These are phyloP conservation scores for Campylomormyrus tamandua DNA, from an alignment of 2,113 vertebrate species.

Conservation along the genomic window DNA sequence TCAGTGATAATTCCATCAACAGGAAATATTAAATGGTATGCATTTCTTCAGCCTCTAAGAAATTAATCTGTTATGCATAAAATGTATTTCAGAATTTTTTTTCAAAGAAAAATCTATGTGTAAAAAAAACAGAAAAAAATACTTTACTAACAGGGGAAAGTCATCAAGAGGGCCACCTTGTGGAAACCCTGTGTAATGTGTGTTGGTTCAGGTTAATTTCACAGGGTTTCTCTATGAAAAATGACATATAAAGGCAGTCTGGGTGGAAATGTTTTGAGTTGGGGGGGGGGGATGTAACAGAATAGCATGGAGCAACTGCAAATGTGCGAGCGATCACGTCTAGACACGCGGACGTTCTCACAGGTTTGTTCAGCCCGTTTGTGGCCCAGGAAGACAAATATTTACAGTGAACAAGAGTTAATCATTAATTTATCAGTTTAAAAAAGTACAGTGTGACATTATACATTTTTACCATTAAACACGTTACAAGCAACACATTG, in stretches of 20 bases:
- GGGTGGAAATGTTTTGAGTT: background rate
- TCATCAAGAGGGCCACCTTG: background rate
- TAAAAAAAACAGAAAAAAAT: background rate
- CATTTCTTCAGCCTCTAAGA: background rate
- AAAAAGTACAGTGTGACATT: background rate
- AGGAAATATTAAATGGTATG: background rate
- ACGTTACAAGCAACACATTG: background rate
- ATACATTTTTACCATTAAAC: background rate
- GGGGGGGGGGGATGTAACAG: background rate
- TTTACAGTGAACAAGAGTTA: slow-evolving; percentile 1
- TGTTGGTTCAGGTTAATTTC: background rate
- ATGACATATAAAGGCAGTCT: background rate
- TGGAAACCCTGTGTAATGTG: background rate
- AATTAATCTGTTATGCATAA: background rate
- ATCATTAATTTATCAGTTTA: background rate
- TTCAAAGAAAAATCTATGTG: background rate
- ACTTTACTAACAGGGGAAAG: background rate
- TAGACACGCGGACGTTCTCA: background rate
- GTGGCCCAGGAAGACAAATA: slow-evolving; percentile 3
- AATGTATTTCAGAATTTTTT: background rate
- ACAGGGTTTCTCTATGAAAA: background rate
- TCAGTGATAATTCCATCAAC: background rate
- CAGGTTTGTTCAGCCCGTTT: background rate
- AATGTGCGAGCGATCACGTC: background rate
- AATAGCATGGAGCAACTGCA: background rate